Evolutionary conservation across 53 echinoderm and acorn worm genomes (phyloP), one percentile per base, ranked within the genome.

Genomic region (Glandiceps talaboti): DNA sequence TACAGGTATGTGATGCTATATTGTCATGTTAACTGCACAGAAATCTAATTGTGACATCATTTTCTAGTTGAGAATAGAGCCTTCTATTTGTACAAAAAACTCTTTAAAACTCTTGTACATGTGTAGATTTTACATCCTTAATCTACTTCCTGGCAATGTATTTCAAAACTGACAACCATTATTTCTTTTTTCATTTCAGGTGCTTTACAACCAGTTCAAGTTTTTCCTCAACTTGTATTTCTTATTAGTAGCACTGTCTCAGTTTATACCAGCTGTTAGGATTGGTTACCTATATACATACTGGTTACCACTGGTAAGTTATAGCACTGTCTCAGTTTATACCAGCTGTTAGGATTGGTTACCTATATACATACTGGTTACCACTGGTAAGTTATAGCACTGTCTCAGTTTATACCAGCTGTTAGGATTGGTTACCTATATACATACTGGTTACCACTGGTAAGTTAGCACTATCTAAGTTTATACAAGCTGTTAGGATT

Each of bases 211-310:
- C 86, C 99, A 99, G 81, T 99, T 99, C 80, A 81, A 86, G 30
- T 85, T 90, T 30, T 99, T 99, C 73, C 99, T 99, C 74, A 99
- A 99, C 81, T 85, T 99, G 80, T 99, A 99, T 91, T 99, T 99
- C 80, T 86, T 99, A 1, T 75, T 99, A 75, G 93, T 99, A 90
- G 99, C 99, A 1, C 77, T 99, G 72, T 91, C 99, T 12, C 99
- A 99, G 84, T 88, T 93, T 64, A 93, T 99, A 74, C 99, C 99
- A 73, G 84, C 99, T 10, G 84, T 99, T 33, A 79, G 93, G 45
- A 93, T 99, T 73, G 93, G 99, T 45, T 99, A 99, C 75, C 84
- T 99, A 73, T 99, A 99, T 75, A 99, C 99, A 29, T 99, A 99
- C 86, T 99, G 99, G 99, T 91, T 91, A 1, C 99, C 99, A 31